Percentiles rank a stretch among this genome's conserved stretches.
Conservation (phyloP, 2,797 vertebrate genomes). For the Phrynocephalus forsythii region DNA sequence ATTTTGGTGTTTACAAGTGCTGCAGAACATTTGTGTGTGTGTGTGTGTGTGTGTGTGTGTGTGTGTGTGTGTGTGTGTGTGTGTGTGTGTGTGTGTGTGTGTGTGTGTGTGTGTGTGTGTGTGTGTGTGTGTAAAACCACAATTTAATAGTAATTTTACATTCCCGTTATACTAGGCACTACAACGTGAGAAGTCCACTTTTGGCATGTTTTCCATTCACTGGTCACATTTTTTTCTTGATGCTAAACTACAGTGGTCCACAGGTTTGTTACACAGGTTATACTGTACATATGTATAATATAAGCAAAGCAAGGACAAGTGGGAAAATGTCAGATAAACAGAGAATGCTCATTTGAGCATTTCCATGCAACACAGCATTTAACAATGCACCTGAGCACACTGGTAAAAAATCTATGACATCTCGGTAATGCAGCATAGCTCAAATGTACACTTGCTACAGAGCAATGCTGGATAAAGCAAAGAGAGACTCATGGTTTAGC, state of each 20-base stretch:
- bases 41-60: too few species aligned
- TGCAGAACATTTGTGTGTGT: constrained; percentile 19
- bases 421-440: not conserved
- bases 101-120: too few species aligned
- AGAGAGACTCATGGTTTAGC: not conserved
- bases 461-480: not conserved
- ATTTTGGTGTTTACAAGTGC: constrained; percentile 16
- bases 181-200: not conserved
- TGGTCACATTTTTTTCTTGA: not conserved
- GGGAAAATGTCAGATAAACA: too few species aligned
- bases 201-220: constrained; percentile 14
- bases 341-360: not conserved
- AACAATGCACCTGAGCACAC: not conserved
- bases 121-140: not conserved
- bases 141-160: constrained; percentile 20
- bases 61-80: not conserved
- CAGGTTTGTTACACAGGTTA: constrained; percentile 8
- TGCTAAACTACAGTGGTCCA: not conserved
- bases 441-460: not conserved
- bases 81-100: too few species aligned
- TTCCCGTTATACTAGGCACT: not conserved
- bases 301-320: not conserved
- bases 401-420: not conserved
- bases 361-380: not conserved
- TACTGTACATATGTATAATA: too few species aligned